Conservation (phyloP, 2,113 vertebrate species). For the Ceratotherium simum region DNA sequence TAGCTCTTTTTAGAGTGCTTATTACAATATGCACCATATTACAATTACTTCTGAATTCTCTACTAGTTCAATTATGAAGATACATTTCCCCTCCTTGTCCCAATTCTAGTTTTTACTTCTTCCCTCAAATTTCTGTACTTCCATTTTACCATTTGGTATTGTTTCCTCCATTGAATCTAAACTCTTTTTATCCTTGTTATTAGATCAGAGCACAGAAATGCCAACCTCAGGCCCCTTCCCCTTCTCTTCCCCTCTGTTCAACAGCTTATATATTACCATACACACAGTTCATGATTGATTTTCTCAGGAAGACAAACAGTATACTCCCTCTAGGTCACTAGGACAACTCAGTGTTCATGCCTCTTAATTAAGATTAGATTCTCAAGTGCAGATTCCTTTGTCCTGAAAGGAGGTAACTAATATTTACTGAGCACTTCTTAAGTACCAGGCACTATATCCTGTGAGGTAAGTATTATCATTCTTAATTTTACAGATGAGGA, state of each 20-base stretch:
- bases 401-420: conserved; percentile 6
- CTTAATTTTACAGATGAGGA: conserved; percentile 22
- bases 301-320: background rate
- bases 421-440: background rate
- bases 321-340: background rate
- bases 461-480: background rate
- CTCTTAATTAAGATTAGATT: conserved; percentile 37
- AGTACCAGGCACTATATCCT: background rate
- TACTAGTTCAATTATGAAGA: conserved; percentile 4
- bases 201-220: background rate
- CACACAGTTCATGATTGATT: background rate
- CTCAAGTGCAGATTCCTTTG: background rate
- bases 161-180: background rate
- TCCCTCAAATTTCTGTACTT: conserved; percentile 6
- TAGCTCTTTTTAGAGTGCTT: background rate
- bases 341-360: background rate
- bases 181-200: background rate
- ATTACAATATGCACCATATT: background rate
- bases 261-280: background rate
- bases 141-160: background rate
- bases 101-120: conserved; percentile 31
- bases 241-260: conserved; percentile 16
- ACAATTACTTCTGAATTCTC: conserved; percentile 3
- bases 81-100: background rate
- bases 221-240: background rate